Conservation (phyloP, 37 sponge, comb jelly and placozoan species). For the Dysidea cf. avara region DNA sequence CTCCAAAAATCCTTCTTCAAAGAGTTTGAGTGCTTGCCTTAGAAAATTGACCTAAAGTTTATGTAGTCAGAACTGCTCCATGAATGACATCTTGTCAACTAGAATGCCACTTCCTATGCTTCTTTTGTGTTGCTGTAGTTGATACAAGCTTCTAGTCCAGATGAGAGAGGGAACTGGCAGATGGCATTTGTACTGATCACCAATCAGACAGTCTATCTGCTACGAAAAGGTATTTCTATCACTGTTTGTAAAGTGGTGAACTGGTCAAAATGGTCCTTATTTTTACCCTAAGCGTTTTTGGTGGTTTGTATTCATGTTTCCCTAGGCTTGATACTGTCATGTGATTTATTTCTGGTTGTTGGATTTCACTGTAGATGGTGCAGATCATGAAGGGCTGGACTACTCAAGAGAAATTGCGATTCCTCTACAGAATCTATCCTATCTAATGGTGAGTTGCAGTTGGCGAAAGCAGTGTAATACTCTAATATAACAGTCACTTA, state of each 20-base stretch:
- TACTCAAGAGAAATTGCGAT: too few relatives aligned
- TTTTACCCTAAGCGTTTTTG: too few relatives aligned
- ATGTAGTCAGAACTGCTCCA: background rate
- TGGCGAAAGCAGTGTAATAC: too few relatives aligned
- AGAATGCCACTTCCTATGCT: background rate
- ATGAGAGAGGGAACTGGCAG: conserved; percentile 36
- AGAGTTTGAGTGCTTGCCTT: conserved; percentile 22
- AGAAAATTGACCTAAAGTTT: background rate
- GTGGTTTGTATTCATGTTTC: too few relatives aligned
- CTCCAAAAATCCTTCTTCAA: background rate
- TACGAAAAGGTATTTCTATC: conserved; percentile 45
- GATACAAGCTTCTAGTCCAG: conserved; percentile 46
- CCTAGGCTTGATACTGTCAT: too few relatives aligned
- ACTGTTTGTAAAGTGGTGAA: background rate
- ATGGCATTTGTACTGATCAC: conserved; percentile 54
- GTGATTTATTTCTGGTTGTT: too few relatives aligned
- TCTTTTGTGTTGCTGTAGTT: conserved; percentile 23
- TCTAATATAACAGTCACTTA: too few relatives aligned
- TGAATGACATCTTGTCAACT: background rate
- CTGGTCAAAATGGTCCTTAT: background rate
- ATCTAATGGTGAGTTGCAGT: too few relatives aligned
- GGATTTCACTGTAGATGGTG: too few relatives aligned
- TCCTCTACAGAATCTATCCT: too few relatives aligned
- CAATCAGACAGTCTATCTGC: conserved; percentile 42
- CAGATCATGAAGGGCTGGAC: too few relatives aligned